A percentile compares a stretch with the other conserved stretches of the same genome.
phyloP scores from a whole-genome alignment of 2,888 invertebrate species.

The Drosophila percnosoma region DNA sequence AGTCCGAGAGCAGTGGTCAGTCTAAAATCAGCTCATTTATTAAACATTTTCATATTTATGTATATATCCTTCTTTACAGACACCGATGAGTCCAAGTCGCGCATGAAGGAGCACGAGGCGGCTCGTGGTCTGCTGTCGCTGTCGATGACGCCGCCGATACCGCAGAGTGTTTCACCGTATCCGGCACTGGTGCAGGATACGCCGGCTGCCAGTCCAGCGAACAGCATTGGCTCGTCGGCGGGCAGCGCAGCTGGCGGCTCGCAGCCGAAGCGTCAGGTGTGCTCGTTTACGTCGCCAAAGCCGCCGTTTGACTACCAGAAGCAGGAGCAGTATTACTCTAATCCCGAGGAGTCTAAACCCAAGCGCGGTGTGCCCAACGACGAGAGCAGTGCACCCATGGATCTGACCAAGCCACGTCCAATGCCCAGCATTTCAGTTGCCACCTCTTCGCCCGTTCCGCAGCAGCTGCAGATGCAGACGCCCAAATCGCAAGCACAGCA shows the following conservation, averaged over 20 bases:
- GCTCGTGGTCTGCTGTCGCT: conserved; percentile 92
- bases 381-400: conserved; percentile 83
- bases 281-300: conserved; percentile 83
- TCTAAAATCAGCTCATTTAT: conserved; percentile 10
- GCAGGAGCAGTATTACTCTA: conserved; percentile 85
- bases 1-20: conserved; percentile 89
- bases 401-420: conserved; percentile 83
- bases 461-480: conserved; percentile 9
- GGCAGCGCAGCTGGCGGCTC: conserved; percentile 40
- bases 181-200: conserved; percentile 61
- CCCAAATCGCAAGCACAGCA: conserved; percentile 82
- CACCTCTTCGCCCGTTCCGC: not conserved
- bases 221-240: conserved; percentile 63
- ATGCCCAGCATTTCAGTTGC: not conserved
- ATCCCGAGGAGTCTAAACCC: conserved; percentile 83
- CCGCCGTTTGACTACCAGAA: conserved; percentile 85
- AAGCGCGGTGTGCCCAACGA: conserved; percentile 73
- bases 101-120: conserved; percentile 93
- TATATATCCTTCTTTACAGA: conserved; percentile 83
- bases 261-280: conserved; percentile 76
- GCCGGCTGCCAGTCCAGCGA: conserved; percentile 58
- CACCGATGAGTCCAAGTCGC: conserved; percentile 89
- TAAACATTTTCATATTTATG: not conserved
- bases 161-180: conserved; percentile 82
- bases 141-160: conserved; percentile 86